Conservation (phyloP, 1,140 invertebrate species). For the Eriosoma lanigerum region DNA sequence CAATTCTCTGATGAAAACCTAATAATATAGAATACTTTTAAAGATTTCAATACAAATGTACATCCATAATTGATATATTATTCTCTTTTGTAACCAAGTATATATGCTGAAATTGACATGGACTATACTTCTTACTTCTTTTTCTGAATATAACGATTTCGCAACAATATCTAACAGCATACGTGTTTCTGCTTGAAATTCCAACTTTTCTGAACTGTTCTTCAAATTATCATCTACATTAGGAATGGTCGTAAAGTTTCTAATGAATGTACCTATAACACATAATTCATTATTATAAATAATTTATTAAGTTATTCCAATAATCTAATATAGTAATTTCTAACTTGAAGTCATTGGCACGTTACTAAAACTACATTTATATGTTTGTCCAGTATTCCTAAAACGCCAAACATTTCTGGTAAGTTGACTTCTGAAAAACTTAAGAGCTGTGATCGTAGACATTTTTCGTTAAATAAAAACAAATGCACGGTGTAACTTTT, state of each 20-base stretch:
- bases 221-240: not conserved
- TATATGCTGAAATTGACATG: no score
- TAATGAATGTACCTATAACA: conserved; percentile 12
- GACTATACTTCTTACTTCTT: conserved; percentile 79
- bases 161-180: conserved; percentile 97
- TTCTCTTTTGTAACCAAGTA: no score
- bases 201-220: conserved; percentile 56
- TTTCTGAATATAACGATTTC: conserved; percentile 94
- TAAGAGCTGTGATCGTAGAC: not conserved
- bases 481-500: no score
- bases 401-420: conserved; percentile 21
- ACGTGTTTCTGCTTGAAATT: conserved; percentile 95
- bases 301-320: not conserved
- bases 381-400: not conserved
- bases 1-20: conserved; percentile 93
- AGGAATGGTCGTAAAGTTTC: conserved; percentile 10
- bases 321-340: not conserved
- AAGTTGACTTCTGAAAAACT: conserved; percentile 11
- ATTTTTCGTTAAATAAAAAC: not conserved
- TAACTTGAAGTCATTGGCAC: not conserved
- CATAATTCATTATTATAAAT: not conserved
- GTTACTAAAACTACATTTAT: no score
- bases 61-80: no score
- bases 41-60: not conserved
- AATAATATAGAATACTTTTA: conserved; percentile 53